Conservation (phyloP, 2,888 invertebrate genomes). For the Pycnomerus fuliginosus region DNA sequence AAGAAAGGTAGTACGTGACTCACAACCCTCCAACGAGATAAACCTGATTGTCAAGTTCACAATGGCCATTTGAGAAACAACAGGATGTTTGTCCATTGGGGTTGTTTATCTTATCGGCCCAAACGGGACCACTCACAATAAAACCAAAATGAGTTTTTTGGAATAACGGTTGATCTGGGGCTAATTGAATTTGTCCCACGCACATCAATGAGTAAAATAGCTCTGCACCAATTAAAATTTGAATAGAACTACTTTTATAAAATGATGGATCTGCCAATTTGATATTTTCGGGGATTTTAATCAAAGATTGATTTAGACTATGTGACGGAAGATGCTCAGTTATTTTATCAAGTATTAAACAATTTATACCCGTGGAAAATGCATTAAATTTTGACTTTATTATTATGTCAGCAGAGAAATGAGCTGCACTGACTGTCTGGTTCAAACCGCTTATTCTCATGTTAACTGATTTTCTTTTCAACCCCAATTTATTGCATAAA, state of each 20-base stretch:
- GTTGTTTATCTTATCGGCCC: background rate
- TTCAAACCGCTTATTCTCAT: conserved; percentile 11
- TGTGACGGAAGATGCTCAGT: conserved; percentile 5
- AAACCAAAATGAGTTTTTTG: conserved; percentile 25
- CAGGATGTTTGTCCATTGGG: background rate
- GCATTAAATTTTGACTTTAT: conserved; percentile 5
- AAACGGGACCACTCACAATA: conserved; percentile 12
- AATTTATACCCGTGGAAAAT: conserved; percentile 2
- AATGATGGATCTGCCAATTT: conserved; percentile 18
- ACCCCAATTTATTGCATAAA: conserved; percentile 5
- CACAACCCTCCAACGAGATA: background rate
- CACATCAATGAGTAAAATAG: conserved; percentile 20
- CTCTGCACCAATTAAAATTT: conserved; percentile 16
- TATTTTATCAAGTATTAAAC: conserved; percentile 17
- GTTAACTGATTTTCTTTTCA: background rate
- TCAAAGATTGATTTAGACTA: background rate
- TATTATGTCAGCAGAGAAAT: conserved; percentile 4
- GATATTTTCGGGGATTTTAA: conserved; percentile 14
- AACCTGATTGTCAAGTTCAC: background rate
- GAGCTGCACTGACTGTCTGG: background rate
- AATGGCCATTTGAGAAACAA: background rate
- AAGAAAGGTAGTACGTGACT: background rate
- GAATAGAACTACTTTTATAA: conserved; percentile 9
- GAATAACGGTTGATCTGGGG: conserved; percentile 9
- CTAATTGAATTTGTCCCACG: conserved; percentile 17